A percentile compares a stretch with the other conserved stretches of the same genome.
Evolutionary conservation across 2,888 invertebrate genomes (phyloP).

Genomic region (Ophonus ardosiacus): DNA sequence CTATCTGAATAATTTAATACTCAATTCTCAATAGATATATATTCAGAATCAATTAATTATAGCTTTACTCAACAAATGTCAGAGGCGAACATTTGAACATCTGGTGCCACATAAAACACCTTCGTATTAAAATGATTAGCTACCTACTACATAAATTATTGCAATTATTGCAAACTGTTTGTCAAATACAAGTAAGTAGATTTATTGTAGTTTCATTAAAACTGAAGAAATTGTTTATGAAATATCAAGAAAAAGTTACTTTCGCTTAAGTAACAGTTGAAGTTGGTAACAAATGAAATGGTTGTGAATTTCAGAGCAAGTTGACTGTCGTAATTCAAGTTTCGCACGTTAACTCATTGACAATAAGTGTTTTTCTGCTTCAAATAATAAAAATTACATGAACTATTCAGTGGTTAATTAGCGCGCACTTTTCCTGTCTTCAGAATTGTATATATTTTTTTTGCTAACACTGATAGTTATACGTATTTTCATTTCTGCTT

Average conservation of each 20-base stretch:
- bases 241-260: constrained; percentile 40
- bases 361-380: constrained; percentile 29
- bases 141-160: too few species aligned
- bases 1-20: too few species aligned
- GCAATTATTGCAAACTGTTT: background rate
- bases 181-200: background rate
- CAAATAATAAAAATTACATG: constrained; percentile 24
- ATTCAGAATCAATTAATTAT: too few species aligned
- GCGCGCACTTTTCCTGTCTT: constrained; percentile 11
- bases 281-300: constrained; percentile 39
- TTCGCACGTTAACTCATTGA: constrained; percentile 34
- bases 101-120: background rate
- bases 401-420: constrained; percentile 12
- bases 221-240: constrained; percentile 25
- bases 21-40: too few species aligned
- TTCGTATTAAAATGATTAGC: background rate
- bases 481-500: too few species aligned
- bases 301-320: constrained; percentile 27
- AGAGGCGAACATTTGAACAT: too few species aligned
- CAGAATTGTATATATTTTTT: background rate
- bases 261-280: constrained; percentile 30
- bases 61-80: too few species aligned
- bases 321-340: background rate
- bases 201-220: constrained; percentile 16
- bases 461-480: too few species aligned